Conservation (phyloP, 2,797 vertebrate genomes). For the Halcyon badia region DNA sequence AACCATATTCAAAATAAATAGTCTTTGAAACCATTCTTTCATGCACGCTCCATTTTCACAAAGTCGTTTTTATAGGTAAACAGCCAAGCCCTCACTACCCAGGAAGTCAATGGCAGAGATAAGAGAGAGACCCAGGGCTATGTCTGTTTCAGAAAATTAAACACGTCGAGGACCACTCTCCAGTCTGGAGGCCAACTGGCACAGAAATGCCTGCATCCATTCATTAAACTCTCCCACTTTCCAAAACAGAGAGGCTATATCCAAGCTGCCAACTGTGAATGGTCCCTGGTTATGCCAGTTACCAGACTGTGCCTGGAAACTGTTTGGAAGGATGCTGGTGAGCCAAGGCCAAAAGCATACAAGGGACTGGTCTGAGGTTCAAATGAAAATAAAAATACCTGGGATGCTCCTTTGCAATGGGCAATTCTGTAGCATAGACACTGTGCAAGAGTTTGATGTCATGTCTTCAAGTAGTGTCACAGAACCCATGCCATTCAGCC, state of each 20-base stretch:
- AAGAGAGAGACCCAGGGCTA: slow-evolving; percentile 33
- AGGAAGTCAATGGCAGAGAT: slow-evolving; percentile 54
- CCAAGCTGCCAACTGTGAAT: slow-evolving; percentile 53
- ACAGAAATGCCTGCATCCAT: slow-evolving; percentile 40
- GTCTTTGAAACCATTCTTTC: slow-evolving; percentile 56
- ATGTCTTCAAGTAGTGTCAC: neutral
- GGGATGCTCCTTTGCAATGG: neutral
- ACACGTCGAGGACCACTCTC: neutral
- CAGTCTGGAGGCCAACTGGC: slow-evolving; percentile 48
- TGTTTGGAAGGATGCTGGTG: neutral
- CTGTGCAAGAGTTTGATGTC: neutral
- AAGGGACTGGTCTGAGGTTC: neutral
- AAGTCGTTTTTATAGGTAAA: slow-evolving; percentile 39
- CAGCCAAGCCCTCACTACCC: slow-evolving; percentile 33
- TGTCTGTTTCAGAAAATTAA: slow-evolving; percentile 63
- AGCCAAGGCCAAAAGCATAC: neutral
- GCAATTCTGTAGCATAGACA: neutral
- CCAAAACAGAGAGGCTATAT: slow-evolving; percentile 49
- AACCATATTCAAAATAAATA: slow-evolving; percentile 55
- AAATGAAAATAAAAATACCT: neutral
- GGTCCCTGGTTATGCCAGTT: neutral
- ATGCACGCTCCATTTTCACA: neutral
- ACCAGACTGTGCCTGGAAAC: neutral
- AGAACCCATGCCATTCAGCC: neutral
- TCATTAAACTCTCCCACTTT: slow-evolving; percentile 51